Evolutionary conservation across 2,888 invertebrate species (phyloP), one percentile per base, ranked within the genome.

Genomic region (Caenorhabditis panamensis): DNA sequence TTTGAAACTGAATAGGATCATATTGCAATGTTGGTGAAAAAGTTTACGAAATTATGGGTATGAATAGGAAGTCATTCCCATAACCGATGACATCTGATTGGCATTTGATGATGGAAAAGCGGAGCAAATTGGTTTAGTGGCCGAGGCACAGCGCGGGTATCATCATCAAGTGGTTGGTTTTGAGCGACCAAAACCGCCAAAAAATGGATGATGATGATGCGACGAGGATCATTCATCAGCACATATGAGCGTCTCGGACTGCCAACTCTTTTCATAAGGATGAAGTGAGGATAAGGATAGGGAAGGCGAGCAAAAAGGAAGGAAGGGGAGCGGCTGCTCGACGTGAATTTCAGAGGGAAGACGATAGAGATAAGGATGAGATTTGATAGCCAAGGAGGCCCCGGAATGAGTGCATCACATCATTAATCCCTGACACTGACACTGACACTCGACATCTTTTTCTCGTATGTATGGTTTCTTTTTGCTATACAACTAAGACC

Each of bases 191-290:
- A 49, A 41, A 47, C 44, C 49, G 51, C 59, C 66, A 54, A 51
- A 59, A 56, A 41, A 41, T 13, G 41, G 41, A 41, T 58, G 31
- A 64, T 73, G 73, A 75, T 31, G 31, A 31, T 31, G 31, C 66
- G 66, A 75, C 75, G 59, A 75, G 59, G 66, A 75, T 75, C 66
- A 75, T 75, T 75, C 75, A 75, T 75, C 75, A 75, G 66, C 66
- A 75, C 66, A 67, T 66, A 58, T 66, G 53, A 44, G 61, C 66
- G 75, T 66, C 75, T 75, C 75, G 66, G 66, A 67, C 75, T 75
- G 53, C 66, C 75, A 75, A 66, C 61, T 54, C 75, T 75, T 66
- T 67, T 75, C 61, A 75, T 61, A 75, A 75, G 75, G 75, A 75
- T 75, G 66, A 75, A 66, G 51, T 66, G 61, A 75, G 75, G 66